These are phyloP conservation scores for Tridacna crocea DNA, from an alignment of 2,888 invertebrate genomes.

Conservation along the genomic window DNA sequence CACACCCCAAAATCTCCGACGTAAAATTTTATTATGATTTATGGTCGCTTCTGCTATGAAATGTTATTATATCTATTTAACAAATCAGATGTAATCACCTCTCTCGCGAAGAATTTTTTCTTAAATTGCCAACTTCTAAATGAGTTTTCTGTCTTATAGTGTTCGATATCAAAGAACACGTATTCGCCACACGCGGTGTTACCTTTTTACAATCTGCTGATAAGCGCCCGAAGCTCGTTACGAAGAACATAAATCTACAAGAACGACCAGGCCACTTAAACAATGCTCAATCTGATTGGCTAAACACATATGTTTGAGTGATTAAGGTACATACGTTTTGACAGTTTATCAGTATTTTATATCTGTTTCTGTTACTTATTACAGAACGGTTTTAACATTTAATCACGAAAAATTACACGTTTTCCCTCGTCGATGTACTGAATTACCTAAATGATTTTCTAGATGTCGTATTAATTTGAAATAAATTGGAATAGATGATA, in stretches of 20 bases:
- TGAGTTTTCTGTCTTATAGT: slow-evolving; percentile 58
- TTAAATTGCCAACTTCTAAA: slow-evolving; percentile 57
- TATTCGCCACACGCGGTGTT: slow-evolving; percentile 46
- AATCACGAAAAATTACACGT: slow-evolving; percentile 37
- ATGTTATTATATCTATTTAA: slow-evolving; percentile 58
- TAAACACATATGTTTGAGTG: slow-evolving; percentile 42
- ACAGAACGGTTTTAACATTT: slow-evolving; percentile 51
- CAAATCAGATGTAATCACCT: slow-evolving; percentile 58
- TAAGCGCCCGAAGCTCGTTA: slow-evolving; percentile 49
- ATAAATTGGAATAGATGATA: slow-evolving; percentile 21
- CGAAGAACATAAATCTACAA: slow-evolving; percentile 47
- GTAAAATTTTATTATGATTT: slow-evolving; percentile 61
- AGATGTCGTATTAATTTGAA: slow-evolving; percentile 19
- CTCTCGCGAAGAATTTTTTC: not conserved
- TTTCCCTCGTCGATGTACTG: slow-evolving; percentile 22
- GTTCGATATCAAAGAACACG: slow-evolving; percentile 54
- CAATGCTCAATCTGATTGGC: slow-evolving; percentile 36
- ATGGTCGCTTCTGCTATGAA: slow-evolving; percentile 53
- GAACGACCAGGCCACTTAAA: slow-evolving; percentile 43
- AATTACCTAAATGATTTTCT: slow-evolving; percentile 10
- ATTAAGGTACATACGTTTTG: slow-evolving; percentile 53
- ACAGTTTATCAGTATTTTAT: slow-evolving; percentile 58
- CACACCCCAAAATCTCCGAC: slow-evolving; percentile 31
- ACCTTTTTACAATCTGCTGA: slow-evolving; percentile 54
- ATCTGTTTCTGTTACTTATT: slow-evolving; percentile 52